Conservation (phyloP, 2,113 vertebrate species). For the Panthera tigris region DNA sequence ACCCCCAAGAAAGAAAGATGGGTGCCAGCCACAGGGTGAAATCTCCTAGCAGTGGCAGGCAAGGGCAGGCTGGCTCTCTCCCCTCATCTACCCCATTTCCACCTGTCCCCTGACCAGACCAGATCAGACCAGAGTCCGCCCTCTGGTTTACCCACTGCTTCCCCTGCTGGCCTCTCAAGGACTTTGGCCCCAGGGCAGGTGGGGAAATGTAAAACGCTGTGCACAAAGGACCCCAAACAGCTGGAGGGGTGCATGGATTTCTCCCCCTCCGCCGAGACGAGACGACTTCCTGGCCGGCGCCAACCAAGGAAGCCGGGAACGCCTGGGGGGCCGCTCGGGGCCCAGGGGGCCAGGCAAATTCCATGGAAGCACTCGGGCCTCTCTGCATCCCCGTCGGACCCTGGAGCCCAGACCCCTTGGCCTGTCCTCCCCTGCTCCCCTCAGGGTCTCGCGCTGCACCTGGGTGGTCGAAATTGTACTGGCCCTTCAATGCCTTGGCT, state of each 20-base stretch:
- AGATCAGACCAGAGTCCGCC: not conserved
- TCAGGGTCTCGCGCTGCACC: conserved; percentile 81
- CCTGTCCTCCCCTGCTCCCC: fast-evolving
- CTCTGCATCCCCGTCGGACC: not conserved
- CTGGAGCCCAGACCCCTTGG: not conserved
- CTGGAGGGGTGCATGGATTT: fast-evolving
- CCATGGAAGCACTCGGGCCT: not conserved
- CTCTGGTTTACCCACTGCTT: not conserved
- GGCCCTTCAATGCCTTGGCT: conserved; percentile 94
- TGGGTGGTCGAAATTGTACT: conserved; percentile 99
- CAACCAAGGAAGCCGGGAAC: not conserved
- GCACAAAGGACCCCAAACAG: not conserved
- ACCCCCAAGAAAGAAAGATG: not conserved
- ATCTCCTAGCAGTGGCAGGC: fast-evolving
- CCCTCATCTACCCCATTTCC: not conserved
- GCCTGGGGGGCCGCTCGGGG: not conserved
- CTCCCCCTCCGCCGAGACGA: not conserved
- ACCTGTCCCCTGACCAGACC: not conserved
- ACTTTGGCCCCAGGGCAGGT: not conserved
- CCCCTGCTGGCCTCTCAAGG: not conserved
- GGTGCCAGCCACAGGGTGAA: not conserved
- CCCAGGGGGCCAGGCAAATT: not conserved
- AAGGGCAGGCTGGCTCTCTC: not conserved
- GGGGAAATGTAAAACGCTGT: not conserved
- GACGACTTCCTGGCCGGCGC: not conserved